Conservation (phyloP, 2,888 invertebrate species). For the Lepidochitona cinerea region DNA sequence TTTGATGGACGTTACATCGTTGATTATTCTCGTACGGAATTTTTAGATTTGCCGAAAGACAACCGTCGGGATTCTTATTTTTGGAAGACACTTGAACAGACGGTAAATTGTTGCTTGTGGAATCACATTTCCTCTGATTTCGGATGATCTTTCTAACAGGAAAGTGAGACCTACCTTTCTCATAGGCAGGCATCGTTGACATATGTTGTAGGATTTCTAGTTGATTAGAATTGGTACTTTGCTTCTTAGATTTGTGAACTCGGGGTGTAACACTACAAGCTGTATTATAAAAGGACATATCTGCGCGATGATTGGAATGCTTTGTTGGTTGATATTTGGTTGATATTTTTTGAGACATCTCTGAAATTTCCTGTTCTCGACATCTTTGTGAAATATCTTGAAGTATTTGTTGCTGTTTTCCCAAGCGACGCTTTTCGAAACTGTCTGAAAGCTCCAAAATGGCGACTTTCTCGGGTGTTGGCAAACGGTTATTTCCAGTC, state of each 20-base stretch:
- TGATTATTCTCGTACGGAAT: background rate
- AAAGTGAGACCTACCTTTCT: constrained; percentile 46
- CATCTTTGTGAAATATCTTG: constrained; percentile 57
- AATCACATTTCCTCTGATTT: constrained; percentile 40
- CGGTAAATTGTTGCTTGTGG: background rate
- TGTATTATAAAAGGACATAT: background rate
- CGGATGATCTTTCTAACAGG: constrained; percentile 53
- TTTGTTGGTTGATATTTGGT: constrained; percentile 40
- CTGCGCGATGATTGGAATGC: constrained; percentile 13
- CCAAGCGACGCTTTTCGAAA: constrained; percentile 53
- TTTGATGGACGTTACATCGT: background rate
- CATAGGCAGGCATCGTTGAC: constrained; percentile 20
- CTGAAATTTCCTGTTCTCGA: constrained; percentile 57
- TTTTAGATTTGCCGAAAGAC: background rate
- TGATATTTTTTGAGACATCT: constrained; percentile 45
- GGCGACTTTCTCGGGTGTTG: constrained; percentile 57
- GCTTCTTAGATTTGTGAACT: background rate
- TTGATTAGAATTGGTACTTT: background rate
- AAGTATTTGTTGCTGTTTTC: constrained; percentile 60
- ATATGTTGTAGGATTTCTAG: background rate
- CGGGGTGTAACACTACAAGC: background rate
- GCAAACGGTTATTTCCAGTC: constrained; percentile 44
- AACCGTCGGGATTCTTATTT: background rate
- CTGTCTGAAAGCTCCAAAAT: constrained; percentile 55
- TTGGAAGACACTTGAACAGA: background rate